phyloP scores from a whole-genome alignment of 2,888 invertebrate genomes.

The Lycia hirtaria region DNA sequence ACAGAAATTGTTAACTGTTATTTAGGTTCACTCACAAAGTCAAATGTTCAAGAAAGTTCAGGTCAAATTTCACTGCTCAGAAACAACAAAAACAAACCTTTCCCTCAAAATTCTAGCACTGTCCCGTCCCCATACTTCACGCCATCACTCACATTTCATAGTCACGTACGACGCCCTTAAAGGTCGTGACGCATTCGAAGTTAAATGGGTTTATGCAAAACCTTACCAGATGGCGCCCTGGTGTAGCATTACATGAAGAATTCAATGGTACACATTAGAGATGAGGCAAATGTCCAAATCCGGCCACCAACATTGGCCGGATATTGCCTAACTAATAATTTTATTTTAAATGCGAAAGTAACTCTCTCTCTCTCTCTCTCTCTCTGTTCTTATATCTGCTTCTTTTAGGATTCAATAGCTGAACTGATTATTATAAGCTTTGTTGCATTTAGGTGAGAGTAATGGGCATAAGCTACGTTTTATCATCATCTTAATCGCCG shows the following conservation, averaged over 20 bases:
- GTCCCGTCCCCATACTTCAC: conserved; percentile 24
- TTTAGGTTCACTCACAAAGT: no score
- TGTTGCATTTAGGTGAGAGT: no score
- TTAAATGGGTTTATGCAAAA: conserved; percentile 45
- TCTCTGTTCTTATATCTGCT: no score
- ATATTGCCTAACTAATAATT: background rate
- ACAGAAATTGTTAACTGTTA: no score
- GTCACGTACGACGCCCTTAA: conserved; percentile 33
- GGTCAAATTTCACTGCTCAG: background rate
- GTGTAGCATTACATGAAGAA: conserved; percentile 33
- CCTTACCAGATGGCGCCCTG: conserved; percentile 34
- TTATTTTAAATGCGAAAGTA: no score
- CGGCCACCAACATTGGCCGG: background rate
- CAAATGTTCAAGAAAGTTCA: background rate
- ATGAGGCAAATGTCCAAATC: background rate
- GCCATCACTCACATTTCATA: conserved; percentile 30
- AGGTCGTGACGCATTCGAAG: conserved; percentile 37
- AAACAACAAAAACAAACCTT: background rate
- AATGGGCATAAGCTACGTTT: no score
- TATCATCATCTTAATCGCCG: no score
- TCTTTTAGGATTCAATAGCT: no score
- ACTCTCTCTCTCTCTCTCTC: no score
- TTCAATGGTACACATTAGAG: conserved; percentile 26
- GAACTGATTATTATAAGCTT: no score
- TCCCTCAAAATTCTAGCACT: background rate